Percentiles rank a stretch among this genome's conserved stretches.
These are phyloP conservation scores for Microplitis mediator DNA, from an alignment of 1,140 invertebrate species.

Conservation along the genomic window DNA sequence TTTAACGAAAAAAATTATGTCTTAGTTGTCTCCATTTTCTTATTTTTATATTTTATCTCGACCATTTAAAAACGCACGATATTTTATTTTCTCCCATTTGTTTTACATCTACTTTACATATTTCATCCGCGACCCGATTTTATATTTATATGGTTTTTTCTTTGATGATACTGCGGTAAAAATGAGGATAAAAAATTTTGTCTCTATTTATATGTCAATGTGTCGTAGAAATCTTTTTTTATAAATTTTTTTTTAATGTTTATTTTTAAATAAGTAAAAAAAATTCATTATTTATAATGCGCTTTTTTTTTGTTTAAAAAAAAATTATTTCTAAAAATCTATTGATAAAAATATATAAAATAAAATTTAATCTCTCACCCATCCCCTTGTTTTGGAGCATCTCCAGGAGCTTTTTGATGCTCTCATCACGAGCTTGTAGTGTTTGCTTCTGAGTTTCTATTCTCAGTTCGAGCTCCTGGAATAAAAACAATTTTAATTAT, in stretches of 20 bases:
- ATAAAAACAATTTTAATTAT: slow-evolving; percentile 32
- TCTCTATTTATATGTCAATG: not conserved
- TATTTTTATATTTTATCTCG: no score
- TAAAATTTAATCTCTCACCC: slow-evolving; percentile 70
- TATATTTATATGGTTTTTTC: no score
- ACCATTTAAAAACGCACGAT: no score
- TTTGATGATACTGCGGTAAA: no score
- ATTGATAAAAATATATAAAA: slow-evolving; percentile 10
- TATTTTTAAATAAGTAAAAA: no score
- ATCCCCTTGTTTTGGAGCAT: slow-evolving; percentile 98
- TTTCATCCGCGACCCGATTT: no score
- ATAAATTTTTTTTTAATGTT: not conserved
- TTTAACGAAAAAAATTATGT: no score
- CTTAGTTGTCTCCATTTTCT: no score
- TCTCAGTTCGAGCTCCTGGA: slow-evolving; percentile 89
- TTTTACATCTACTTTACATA: no score
- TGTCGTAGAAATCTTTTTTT: not conserved
- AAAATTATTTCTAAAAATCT: no score
- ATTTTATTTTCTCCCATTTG: no score
- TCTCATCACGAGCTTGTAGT: slow-evolving; percentile 92
- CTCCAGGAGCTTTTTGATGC: slow-evolving; percentile 97
- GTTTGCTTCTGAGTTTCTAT: slow-evolving; percentile 99
- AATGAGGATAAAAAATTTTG: not conserved
- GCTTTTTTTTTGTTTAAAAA: not conserved
- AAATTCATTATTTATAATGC: no score